Conservation (phyloP, 2,113 vertebrate genomes). For the Marmota flaviventris region DNA sequence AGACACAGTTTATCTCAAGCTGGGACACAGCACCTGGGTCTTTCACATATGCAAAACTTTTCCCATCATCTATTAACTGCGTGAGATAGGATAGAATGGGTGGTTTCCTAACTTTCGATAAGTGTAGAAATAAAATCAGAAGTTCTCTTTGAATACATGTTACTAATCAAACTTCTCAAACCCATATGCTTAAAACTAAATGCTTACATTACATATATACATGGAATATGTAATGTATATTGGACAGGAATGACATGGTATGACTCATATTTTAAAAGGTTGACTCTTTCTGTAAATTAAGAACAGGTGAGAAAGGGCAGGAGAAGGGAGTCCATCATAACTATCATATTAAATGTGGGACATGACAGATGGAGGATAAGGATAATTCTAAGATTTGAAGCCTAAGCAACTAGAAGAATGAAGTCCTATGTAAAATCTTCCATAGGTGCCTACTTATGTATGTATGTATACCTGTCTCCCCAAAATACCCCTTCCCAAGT, state of each 20-base stretch:
- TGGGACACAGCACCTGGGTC: not conserved
- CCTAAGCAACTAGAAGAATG: not conserved
- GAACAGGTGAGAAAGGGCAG: not conserved
- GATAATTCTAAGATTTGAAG: conserved; percentile 14
- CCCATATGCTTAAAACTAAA: conserved; percentile 28
- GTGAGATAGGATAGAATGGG: not conserved
- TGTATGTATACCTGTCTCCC: fast-evolving
- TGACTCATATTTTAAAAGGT: conserved; percentile 9
- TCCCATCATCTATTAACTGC: not conserved
- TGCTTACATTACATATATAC: not conserved
- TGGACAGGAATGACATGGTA: not conserved
- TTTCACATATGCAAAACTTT: not conserved
- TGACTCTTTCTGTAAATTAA: not conserved
- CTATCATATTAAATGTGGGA: not conserved
- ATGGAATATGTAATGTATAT: too few relatives aligned
- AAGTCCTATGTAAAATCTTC: not conserved
- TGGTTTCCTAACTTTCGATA: not conserved
- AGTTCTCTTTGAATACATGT: conserved; percentile 27
- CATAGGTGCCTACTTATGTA: not conserved
- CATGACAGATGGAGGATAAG: not conserved
- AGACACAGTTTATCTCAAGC: not conserved
- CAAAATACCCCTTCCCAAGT: not conserved
- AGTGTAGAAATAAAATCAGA: conserved; percentile 17
- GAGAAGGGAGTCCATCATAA: not conserved
- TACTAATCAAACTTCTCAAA: conserved; percentile 4